phyloP scores from a whole-genome alignment of 2,888 invertebrate species.

The Idaea biselata region DNA sequence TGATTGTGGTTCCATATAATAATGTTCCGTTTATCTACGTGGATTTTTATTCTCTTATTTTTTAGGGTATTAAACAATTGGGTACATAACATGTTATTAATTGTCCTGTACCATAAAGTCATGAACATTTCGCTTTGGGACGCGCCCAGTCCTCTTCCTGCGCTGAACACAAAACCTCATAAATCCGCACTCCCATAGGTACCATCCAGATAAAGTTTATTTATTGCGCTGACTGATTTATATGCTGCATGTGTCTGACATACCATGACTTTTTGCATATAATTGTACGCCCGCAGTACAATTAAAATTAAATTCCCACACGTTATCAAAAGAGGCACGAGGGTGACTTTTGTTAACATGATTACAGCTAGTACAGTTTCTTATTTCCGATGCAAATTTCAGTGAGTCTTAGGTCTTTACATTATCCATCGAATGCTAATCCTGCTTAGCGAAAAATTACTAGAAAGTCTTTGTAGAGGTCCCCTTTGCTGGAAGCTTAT shows the following conservation, averaged over 20 bases:
- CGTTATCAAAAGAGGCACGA: background rate
- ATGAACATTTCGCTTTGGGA: background rate
- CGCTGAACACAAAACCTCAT: slow-evolving; percentile 50
- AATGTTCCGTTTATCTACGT: background rate
- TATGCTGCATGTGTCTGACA: slow-evolving; percentile 46
- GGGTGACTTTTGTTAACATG: background rate
- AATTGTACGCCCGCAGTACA: slow-evolving; percentile 21
- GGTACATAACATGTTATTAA: no score
- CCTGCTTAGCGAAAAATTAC: slow-evolving; percentile 34
- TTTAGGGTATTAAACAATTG: background rate
- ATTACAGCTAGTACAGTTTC: background rate
- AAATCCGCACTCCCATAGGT: slow-evolving; percentile 56
- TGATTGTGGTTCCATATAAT: background rate
- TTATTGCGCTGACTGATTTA: slow-evolving; percentile 59
- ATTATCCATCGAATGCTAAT: slow-evolving; percentile 27
- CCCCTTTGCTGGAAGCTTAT: slow-evolving; percentile 38
- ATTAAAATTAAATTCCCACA: background rate
- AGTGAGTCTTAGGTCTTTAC: background rate
- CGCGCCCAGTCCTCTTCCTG: slow-evolving; percentile 27
- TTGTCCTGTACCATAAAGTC: background rate
- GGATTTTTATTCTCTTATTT: background rate
- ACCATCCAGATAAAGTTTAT: slow-evolving; percentile 62
- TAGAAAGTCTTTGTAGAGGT: slow-evolving; percentile 33
- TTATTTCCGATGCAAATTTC: background rate
- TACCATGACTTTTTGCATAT: slow-evolving; percentile 32